These are phyloP conservation scores for Dendropsophus ebraccatus DNA, from an alignment of 2,113 vertebrate genomes.

Conservation along the genomic window DNA sequence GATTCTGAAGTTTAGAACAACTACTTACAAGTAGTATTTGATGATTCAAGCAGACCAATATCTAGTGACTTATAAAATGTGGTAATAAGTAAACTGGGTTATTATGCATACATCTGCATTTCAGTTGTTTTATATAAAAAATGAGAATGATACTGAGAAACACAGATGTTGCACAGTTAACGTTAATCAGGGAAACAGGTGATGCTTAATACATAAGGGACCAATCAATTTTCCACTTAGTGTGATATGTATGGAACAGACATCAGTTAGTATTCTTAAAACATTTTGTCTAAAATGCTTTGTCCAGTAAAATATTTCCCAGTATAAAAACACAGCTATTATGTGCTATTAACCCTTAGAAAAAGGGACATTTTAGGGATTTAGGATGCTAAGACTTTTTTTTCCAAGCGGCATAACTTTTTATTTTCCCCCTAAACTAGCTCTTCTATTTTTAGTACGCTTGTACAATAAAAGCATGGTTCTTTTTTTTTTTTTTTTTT, in stretches of 20 bases:
- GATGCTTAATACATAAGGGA: constrained; percentile 50
- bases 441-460: too few relatives aligned
- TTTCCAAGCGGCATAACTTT: too few relatives aligned
- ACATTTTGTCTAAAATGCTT: neutral
- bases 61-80: neutral
- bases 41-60: neutral
- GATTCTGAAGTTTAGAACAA: too few relatives aligned
- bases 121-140: constrained; percentile 39
- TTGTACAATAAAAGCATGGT: too few relatives aligned
- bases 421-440: too few relatives aligned
- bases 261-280: neutral
- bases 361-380: neutral
- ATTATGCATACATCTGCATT: constrained; percentile 49
- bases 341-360: neutral
- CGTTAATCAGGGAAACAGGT: constrained; percentile 54
- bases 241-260: constrained; percentile 22
- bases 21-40: too few relatives aligned
- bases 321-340: constrained; percentile 8
- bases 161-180: constrained; percentile 55
- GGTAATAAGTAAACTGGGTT: constrained; percentile 3
- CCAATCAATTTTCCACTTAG: constrained; percentile 47
- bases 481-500: too few relatives aligned
- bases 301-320: neutral
- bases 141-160: constrained; percentile 29
- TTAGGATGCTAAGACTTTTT: neutral